Percentiles rank a stretch among this genome's conserved stretches.
phyloP scores from a whole-genome alignment of 2,113 vertebrate genomes.

The Poecile atricapillus region DNA sequence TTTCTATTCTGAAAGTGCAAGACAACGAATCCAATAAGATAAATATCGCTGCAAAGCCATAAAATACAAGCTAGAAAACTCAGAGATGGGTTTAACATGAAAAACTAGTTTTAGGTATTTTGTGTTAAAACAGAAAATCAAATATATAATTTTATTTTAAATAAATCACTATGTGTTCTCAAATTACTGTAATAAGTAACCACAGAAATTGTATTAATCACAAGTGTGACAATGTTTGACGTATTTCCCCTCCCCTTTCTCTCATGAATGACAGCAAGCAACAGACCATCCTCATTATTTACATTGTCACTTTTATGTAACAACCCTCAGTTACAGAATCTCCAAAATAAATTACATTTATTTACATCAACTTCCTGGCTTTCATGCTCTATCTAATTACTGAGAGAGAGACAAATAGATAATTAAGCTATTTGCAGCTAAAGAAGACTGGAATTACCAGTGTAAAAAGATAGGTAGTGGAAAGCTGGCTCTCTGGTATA shows the following conservation, averaged over 20 bases:
- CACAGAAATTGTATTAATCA: background rate
- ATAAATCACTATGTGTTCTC: background rate
- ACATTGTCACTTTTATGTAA: constrained; percentile 22
- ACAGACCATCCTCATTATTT: constrained; percentile 28
- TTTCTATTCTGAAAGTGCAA: background rate
- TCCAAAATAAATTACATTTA: constrained; percentile 36
- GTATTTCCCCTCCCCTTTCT: background rate
- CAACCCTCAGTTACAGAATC: constrained; percentile 7
- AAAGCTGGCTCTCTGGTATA: background rate
- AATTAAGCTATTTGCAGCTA: constrained; percentile 47
- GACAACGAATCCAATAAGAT: background rate
- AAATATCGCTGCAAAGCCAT: background rate
- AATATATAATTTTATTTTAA: background rate
- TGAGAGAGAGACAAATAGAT: constrained; percentile 9
- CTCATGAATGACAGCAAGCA: background rate
- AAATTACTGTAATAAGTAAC: background rate
- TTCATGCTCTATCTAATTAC: constrained; percentile 35
- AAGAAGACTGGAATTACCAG: background rate
- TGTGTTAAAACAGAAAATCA: background rate
- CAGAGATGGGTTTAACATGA: background rate
- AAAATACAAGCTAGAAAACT: background rate
- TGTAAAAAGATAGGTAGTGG: background rate
- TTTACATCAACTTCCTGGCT: constrained; percentile 32
- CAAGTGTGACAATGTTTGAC: background rate
- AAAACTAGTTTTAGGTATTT: background rate